phyloP scores from a whole-genome alignment of 2,797 vertebrate genomes.

The Setipinna tenuifilis region DNA sequence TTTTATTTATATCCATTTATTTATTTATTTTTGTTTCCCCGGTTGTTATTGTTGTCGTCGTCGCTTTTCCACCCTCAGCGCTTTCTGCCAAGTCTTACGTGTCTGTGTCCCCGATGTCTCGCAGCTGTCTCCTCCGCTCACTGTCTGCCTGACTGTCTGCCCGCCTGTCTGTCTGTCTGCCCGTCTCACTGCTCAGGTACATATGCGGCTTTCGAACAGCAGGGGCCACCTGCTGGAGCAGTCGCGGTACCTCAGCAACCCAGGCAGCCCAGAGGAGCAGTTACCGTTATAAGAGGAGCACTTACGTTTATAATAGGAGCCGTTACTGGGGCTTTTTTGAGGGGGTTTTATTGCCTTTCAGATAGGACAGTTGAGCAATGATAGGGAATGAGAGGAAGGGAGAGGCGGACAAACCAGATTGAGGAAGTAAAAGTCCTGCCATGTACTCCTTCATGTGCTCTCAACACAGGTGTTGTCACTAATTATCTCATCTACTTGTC shows the following conservation, averaged over 20 bases:
- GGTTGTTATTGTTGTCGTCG: not conserved
- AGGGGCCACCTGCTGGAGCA: not conserved
- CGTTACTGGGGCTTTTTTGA: not conserved
- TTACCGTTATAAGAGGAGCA: not conserved
- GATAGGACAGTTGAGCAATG: no score
- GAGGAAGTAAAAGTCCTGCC: no score
- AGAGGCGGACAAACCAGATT: no score
- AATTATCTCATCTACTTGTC: no score
- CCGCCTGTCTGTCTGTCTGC: not conserved
- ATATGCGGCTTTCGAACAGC: not conserved
- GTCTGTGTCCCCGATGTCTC: conserved; percentile 25
- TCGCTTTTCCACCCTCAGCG: not conserved
- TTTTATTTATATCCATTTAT: conserved; percentile 23
- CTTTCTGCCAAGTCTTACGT: conserved; percentile 36
- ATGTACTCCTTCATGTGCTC: no score
- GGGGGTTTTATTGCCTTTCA: no score
- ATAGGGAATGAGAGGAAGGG: no score
- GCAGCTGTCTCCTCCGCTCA: conserved; percentile 32
- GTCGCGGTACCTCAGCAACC: not conserved
- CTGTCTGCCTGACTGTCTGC: not conserved
- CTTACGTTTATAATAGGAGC: not conserved
- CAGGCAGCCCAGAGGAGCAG: not conserved
- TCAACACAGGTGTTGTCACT: no score
- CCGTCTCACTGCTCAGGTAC: not conserved
- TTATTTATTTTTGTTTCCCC: not conserved